phyloP scores from a whole-genome alignment of 2,113 vertebrate species.

The Plecotus auritus region DNA sequence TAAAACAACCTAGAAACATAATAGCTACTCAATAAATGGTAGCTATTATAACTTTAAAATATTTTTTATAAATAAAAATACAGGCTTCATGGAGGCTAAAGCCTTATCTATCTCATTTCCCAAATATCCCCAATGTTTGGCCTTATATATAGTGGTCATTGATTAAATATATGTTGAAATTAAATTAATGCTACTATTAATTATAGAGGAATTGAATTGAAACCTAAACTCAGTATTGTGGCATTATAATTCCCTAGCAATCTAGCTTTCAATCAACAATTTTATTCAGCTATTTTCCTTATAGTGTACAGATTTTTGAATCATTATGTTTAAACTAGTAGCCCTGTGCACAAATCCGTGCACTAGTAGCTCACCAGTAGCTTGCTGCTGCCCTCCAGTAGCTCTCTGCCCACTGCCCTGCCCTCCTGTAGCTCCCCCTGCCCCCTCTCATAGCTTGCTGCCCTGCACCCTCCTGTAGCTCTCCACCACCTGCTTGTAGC shows the following conservation, averaged over 20 bases:
- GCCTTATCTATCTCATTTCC: neutral
- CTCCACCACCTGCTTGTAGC: too few relatives aligned
- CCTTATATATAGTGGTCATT: neutral
- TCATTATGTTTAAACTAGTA: neutral
- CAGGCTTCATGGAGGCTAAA: neutral
- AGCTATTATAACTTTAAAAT: neutral
- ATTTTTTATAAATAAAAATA: neutral
- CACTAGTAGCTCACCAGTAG: too few relatives aligned
- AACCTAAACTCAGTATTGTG: neutral
- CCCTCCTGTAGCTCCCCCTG: too few relatives aligned
- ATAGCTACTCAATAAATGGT: neutral
- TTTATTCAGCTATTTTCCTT: neutral
- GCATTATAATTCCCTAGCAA: constrained; percentile 10
- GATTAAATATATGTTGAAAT: constrained; percentile 13
- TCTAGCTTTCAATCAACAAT: neutral
- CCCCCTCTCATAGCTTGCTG: too few relatives aligned
- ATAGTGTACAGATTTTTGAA: neutral
- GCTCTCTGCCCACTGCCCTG: too few relatives aligned
- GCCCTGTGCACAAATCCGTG: too few relatives aligned
- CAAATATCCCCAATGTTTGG: neutral
- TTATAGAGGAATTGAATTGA: neutral
- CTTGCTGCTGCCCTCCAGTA: too few relatives aligned
- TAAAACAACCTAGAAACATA: neutral
- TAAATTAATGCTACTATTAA: constrained; percentile 29
- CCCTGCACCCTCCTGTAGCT: too few relatives aligned